These are phyloP conservation scores for Diabrotica balteata DNA, from an alignment of 2,888 invertebrate species.

Conservation along the genomic window DNA sequence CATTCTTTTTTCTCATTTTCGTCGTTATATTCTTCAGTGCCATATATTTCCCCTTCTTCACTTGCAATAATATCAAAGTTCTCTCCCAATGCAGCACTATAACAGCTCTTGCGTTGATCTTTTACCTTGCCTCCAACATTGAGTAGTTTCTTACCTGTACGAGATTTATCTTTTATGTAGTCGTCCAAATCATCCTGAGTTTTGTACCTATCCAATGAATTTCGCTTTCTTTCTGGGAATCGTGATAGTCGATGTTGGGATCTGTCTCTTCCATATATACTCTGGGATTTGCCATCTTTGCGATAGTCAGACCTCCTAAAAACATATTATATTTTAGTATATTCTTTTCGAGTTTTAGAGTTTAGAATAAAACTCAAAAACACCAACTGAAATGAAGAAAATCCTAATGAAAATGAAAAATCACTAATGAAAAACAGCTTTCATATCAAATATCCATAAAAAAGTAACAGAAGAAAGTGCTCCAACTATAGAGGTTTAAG, in stretches of 20 bases:
- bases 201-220: too few relatives aligned
- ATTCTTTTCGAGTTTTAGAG: too few relatives aligned
- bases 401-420: too few relatives aligned
- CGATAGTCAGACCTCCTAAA: slow-evolving; percentile 1
- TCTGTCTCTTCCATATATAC: not conserved
- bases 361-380: too few relatives aligned
- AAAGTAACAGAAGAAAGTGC: too few relatives aligned
- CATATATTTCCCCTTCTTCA: not conserved
- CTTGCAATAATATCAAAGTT: too few relatives aligned
- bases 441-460: too few relatives aligned
- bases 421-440: too few relatives aligned
- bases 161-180: not conserved
- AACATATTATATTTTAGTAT: not conserved
- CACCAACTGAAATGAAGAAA: too few relatives aligned
- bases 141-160: slow-evolving; percentile 7
- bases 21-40: not conserved
- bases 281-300: not conserved
- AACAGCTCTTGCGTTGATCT: not conserved
- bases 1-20: not conserved
- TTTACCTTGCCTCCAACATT: slow-evolving; percentile 5
- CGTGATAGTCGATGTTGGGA: not conserved
- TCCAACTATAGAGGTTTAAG: too few relatives aligned
- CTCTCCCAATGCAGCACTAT: too few relatives aligned
- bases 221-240: not conserved
- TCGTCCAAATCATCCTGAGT: not conserved